Base-by-base conservation (phyloP, 2,888 invertebrate species). In the Phragmatobia fuliginosa region DNA sequence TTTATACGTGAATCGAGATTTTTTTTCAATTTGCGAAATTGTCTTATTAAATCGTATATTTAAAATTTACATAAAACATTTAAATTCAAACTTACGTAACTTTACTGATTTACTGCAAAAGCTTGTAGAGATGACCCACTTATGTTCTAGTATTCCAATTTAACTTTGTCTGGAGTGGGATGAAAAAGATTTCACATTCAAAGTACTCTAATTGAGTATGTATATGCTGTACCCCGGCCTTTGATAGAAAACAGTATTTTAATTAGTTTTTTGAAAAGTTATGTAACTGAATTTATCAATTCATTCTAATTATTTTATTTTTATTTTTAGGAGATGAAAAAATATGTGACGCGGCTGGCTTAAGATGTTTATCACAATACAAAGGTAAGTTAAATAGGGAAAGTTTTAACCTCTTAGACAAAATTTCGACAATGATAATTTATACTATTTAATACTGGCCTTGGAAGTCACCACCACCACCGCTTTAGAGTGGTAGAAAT, bases 311-410 rank as follows among this genome's bases (percentile, higher is more conserved):
- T 56, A 16, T 11, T 52, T 61, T 74, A 74, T 36, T 36, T 1
- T 38, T 80, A 81, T 90, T 83, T 5, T 41, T 87, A 96, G 96
- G 94, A 73, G 93, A 93, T 2, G 96, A 96, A 80, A 93, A 89
- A 84, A 89, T 96, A 70, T 97, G 97, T 79, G 95, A 96, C 79
- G 95, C 96, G 1, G 83, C 90, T 68, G 97, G 97, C 16, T 89
- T 97, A 74, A 95, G 95, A 71, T 97, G 97, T 83, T 91, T 97
- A 72, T 92, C 95, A 2, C 87, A 94, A 74, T 92, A 96, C 82
- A 95, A 95, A 95, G 96, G 96, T 96, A 82, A 71, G 36, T 67
- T 73, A 18, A 28, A 5, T 38, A 61, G n/a, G n/a, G 2, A 11
- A 3, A 11, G 11, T 52, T 52, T 25, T 52, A 3, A 52, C 11